Base-by-base conservation (phyloP, 2,113 vertebrate genomes). In the Colossoma macropomum region DNA sequence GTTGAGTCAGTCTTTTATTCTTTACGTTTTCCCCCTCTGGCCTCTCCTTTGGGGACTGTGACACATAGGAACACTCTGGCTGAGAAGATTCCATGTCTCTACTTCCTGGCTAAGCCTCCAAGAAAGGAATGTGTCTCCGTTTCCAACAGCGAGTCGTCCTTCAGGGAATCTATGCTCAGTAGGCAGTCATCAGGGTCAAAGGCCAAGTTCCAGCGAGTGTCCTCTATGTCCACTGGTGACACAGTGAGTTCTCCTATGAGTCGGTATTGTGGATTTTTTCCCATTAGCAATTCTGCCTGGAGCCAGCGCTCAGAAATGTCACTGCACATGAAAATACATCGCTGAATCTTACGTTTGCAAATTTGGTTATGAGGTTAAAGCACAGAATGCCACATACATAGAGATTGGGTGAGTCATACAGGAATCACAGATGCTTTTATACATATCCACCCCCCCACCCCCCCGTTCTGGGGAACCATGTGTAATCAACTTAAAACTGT, bases 51-150 rank as follows among this genome's bases (percentile, higher is more conserved):
- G 41, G 10, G 41, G n/a, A 28, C 30, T 56, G 28, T 78, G 32
- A 23, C 28, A 45, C 77, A 84, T 91, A 98, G 97, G 90, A 89
- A 94, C 90, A 97, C 96, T 4, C 95, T 97, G 16, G 95, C 95
- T 78, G 96, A 95, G 84, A 94, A 96, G 7, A 90, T 98, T 50
- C 97, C 95, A 23, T 96, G 95, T 90, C 94, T 98, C 12, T 82
- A 94, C 84, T 89, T 93, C 86, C 89, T 98, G 25, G 86, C 94
- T 79, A 92, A 95, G 30, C 30, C 93, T 63, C 88, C 93, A 0
- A 92, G 87, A 62, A 94, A 93, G 87, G 92, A 86, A 25, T 86
- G 93, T 68, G 88, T 89, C n/a, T 95, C 90, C 0, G 94, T 95
- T 0, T 84, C 95, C 59, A 95, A 92, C 86, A 96, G 95, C 78